Evolutionary conservation across 1,140 invertebrate genomes (phyloP).

Genomic region (Drosophila erecta): DNA sequence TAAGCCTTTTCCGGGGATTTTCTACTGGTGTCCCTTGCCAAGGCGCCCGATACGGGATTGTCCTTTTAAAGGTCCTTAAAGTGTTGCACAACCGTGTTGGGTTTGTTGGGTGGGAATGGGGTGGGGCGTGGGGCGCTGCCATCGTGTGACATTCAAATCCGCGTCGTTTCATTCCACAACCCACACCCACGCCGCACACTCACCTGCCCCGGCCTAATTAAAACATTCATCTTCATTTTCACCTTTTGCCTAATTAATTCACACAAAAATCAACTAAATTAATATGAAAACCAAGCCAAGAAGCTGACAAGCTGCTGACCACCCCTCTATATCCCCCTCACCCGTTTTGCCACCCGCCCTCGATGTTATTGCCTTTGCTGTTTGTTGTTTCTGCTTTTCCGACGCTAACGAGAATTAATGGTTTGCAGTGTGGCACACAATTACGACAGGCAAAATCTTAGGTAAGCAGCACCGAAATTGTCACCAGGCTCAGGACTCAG

Average conservation of each 20-base stretch:
- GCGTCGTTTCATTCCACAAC: slow-evolving; percentile 50
- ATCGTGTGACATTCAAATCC: slow-evolving; percentile 76
- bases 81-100: slow-evolving; percentile 19
- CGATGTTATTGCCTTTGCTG: slow-evolving; percentile 42
- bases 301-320: slow-evolving; percentile 78
- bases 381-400: slow-evolving; percentile 56
- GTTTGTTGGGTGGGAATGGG: too few relatives aligned
- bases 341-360: slow-evolving; percentile 11
- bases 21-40: slow-evolving; percentile 25
- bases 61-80: slow-evolving; percentile 74
- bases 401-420: slow-evolving; percentile 85
- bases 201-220: slow-evolving; percentile 67
- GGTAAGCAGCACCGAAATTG: slow-evolving; percentile 77
- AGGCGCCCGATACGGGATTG: slow-evolving; percentile 20
- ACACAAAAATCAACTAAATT: slow-evolving; percentile 84
- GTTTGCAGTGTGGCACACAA: slow-evolving; percentile 84
- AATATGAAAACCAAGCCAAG: slow-evolving; percentile 81
- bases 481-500: slow-evolving; percentile 53
- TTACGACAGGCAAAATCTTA: slow-evolving; percentile 81
- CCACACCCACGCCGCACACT: not conserved
- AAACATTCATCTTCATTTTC: slow-evolving; percentile 85
- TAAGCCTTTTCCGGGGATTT: slow-evolving; percentile 83
- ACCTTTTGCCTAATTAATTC: slow-evolving; percentile 85
- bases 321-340: slow-evolving; percentile 7
- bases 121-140: not conserved